phyloP scores from a whole-genome alignment of 2,113 vertebrate species.

The Phaethon lepturus region DNA sequence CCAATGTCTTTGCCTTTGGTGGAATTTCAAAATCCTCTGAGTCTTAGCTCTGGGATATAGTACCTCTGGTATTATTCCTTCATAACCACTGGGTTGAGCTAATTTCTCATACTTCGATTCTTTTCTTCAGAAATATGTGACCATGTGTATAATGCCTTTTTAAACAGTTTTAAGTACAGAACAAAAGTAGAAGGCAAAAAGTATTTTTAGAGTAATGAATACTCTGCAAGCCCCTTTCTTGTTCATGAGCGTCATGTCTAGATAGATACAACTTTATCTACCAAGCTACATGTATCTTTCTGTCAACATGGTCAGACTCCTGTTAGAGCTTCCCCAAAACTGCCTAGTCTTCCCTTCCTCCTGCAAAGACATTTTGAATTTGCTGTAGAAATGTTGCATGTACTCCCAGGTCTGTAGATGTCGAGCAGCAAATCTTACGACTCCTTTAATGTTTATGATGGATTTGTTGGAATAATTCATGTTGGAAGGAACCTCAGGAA shows the following conservation, averaged over 20 bases:
- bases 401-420: neutral
- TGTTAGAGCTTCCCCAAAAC: neutral
- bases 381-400: accelerated
- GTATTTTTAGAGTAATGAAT: neutral
- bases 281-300: neutral
- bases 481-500: neutral
- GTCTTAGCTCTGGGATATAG: neutral
- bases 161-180: neutral
- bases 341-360: neutral
- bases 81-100: neutral
- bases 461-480: accelerated
- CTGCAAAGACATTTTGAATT: neutral
- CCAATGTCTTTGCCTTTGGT: neutral
- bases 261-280: neutral
- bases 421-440: neutral
- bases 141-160: neutral
- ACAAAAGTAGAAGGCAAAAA: neutral
- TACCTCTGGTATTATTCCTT: neutral
- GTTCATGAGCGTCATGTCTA: neutral
- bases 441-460: neutral
- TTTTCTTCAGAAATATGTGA: neutral
- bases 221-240: neutral
- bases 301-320: neutral
- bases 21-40: neutral
- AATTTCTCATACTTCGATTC: neutral